These are phyloP conservation scores for Cheilosia urbana DNA, from an alignment of 2,888 invertebrate genomes.

Conservation along the genomic window DNA sequence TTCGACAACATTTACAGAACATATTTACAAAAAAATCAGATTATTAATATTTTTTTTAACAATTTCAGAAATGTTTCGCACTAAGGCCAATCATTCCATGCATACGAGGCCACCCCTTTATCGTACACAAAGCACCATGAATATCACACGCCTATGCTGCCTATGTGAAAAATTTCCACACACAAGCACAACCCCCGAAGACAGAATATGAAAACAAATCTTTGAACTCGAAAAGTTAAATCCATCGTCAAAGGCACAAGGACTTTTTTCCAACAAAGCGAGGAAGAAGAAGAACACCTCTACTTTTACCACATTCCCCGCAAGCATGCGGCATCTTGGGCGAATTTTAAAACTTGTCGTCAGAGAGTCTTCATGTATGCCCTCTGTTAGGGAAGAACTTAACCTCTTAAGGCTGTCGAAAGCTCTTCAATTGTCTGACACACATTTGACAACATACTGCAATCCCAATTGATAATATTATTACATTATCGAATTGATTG, in stretches of 20 bases:
- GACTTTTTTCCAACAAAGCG: not conserved
- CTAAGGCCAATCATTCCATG: not conserved
- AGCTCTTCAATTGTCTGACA: constrained; percentile 57
- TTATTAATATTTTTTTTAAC: too few species aligned
- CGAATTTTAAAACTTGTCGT: constrained; percentile 8
- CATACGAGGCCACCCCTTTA: not conserved
- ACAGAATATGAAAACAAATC: not conserved
- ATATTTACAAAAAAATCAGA: too few species aligned
- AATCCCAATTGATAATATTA: constrained; percentile 51
- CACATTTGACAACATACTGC: constrained; percentile 39
- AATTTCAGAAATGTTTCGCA: not conserved
- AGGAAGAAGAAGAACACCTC: not conserved
- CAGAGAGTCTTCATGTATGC: constrained; percentile 10
- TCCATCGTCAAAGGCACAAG: constrained; percentile 16
- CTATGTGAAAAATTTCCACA: not conserved
- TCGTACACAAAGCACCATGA: not conserved
- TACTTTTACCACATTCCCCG: not conserved
- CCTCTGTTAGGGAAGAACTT: constrained; percentile 1
- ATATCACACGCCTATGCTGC: not conserved
- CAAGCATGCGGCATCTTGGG: constrained; percentile 1
- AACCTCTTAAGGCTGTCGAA: constrained; percentile 29
- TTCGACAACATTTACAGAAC: too few species aligned
- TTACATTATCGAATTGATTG: constrained; percentile 53
- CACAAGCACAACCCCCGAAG: not conserved
- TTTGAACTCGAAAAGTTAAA: constrained; percentile 1